Percentiles rank a stretch among this genome's conserved stretches.
These are phyloP conservation scores for Dasyprocta punctata DNA, from an alignment of 2,113 vertebrate genomes.

Conservation along the genomic window DNA sequence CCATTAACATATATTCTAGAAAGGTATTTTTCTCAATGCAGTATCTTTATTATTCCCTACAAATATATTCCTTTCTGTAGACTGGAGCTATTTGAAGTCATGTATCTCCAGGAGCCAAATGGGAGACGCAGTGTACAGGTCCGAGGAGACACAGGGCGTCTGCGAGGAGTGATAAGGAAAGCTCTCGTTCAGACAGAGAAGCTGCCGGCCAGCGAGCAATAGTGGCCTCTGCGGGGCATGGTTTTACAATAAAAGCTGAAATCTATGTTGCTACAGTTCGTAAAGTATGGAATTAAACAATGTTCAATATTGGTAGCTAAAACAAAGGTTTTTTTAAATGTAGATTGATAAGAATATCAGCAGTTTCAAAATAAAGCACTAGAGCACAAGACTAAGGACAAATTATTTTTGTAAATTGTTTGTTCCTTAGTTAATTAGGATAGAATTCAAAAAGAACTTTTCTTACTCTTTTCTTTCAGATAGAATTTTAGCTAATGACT, in stretches of 20 bases:
- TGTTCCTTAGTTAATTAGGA: background rate
- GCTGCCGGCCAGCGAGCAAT: accelerated
- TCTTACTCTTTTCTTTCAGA: background rate
- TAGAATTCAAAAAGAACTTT: background rate
- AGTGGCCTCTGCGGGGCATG: background rate
- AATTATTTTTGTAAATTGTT: background rate
- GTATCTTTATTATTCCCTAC: background rate
- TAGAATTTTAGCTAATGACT: conserved; percentile 7
- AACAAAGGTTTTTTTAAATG: background rate
- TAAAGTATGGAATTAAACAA: background rate
- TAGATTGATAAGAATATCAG: background rate
- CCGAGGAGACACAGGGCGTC: background rate
- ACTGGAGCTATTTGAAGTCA: background rate
- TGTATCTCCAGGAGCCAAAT: background rate
- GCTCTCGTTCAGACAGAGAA: background rate
- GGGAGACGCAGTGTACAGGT: background rate
- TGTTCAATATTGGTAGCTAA: background rate
- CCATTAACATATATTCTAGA: background rate
- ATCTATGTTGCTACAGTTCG: background rate
- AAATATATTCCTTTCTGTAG: background rate
- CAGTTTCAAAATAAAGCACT: background rate
- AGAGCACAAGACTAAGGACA: background rate
- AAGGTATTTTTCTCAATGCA: background rate
- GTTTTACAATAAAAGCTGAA: background rate
- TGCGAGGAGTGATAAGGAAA: background rate